These are phyloP conservation scores for Melieria crassipennis DNA, from an alignment of 2,888 invertebrate genomes.

Conservation along the genomic window DNA sequence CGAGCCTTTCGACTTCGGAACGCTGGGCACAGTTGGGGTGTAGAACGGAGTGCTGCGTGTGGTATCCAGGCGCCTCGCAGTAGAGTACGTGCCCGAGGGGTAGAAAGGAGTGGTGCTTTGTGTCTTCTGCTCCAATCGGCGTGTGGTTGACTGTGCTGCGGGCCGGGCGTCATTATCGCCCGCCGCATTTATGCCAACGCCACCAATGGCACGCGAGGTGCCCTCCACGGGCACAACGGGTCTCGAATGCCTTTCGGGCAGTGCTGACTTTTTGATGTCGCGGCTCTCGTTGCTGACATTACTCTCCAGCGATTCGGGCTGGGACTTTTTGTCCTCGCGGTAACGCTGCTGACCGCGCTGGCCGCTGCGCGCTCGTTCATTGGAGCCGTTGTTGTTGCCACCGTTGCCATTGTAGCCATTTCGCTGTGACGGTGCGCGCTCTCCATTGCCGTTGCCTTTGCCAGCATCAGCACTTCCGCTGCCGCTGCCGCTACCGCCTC, in stretches of 20 bases:
- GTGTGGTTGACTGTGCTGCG: conserved; percentile 19
- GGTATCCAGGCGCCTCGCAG: conserved; percentile 59
- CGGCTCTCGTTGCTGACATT: conserved; percentile 44
- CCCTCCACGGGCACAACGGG: conserved; percentile 13
- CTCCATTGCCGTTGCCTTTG: conserved; percentile 48
- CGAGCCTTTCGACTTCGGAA: conserved; percentile 53
- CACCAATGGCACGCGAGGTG: conserved; percentile 15
- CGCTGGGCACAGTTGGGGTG: conserved; percentile 63
- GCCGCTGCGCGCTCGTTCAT: conserved; percentile 52
- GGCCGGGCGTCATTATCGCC: conserved; percentile 43
- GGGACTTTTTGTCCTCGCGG: conserved; percentile 47
- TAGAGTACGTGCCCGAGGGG: conserved; percentile 56
- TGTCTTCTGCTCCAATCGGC: conserved; percentile 8
- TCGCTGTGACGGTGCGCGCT: conserved; percentile 37
- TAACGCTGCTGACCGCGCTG: conserved; percentile 56
- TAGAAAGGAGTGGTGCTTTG: conserved; percentile 53
- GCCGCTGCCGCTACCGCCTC: conserved; percentile 11
- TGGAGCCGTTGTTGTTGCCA: conserved; percentile 38
- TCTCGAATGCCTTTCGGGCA: conserved; percentile 30
- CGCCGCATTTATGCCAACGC: conserved; percentile 23
- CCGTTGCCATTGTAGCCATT: conserved; percentile 23
- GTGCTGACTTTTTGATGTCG: conserved; percentile 35
- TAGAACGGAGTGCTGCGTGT: conserved; percentile 64
- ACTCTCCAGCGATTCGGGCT: conserved; percentile 16
- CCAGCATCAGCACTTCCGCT: conserved; percentile 12